These are phyloP conservation scores for Liopterus haemorrhoidalis DNA, from an alignment of 2,888 invertebrate species.

Conservation along the genomic window DNA sequence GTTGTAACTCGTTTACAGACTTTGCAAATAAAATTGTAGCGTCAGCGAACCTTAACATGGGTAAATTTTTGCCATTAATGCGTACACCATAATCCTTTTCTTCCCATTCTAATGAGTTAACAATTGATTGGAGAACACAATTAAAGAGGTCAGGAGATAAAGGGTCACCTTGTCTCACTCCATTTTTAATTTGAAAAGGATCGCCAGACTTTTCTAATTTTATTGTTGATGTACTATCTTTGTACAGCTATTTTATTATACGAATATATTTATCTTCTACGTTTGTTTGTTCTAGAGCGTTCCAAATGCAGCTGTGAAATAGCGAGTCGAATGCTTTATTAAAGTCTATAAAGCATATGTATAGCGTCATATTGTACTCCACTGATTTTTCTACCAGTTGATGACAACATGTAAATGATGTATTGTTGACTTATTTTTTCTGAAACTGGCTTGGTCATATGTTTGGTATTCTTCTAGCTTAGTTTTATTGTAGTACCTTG, in stretches of 20 bases:
- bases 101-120: background rate
- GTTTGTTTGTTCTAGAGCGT: background rate
- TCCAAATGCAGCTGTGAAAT: background rate
- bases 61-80: background rate
- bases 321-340: conserved; percentile 1
- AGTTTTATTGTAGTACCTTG: background rate
- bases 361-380: background rate
- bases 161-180: background rate
- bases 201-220: background rate
- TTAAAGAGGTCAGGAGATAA: background rate
- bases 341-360: background rate
- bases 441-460: background rate
- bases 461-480: background rate
- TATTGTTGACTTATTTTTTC: background rate
- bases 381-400: background rate
- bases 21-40: background rate
- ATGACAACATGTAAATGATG: background rate
- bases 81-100: background rate
- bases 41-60: background rate
- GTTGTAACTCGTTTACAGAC: background rate
- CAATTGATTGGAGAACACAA: background rate
- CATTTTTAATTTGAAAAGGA: background rate
- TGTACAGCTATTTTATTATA: background rate
- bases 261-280: background rate
- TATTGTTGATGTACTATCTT: background rate